Conservation (phyloP, 2,888 invertebrate genomes). For the Lapara coniferarum region DNA sequence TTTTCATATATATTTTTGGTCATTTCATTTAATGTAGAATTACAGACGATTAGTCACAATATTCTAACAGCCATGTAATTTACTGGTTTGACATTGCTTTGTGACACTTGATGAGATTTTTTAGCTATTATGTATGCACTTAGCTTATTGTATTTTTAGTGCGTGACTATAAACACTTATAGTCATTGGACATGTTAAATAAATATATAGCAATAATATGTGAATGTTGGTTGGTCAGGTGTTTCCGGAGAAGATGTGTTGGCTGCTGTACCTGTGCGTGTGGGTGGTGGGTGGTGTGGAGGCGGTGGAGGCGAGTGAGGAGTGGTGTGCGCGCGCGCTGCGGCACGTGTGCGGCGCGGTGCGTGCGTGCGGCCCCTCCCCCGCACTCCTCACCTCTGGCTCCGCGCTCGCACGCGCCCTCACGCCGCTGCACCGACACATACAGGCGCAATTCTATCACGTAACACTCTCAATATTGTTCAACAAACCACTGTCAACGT, state of each 20-base stretch:
- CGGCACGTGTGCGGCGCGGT: not conserved
- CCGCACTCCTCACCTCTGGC: slow-evolving; percentile 18
- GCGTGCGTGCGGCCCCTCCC: slow-evolving; percentile 14
- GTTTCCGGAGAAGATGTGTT: not conserved
- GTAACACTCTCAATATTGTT: not conserved
- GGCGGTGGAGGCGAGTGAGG: not conserved
- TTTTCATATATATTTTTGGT: too few species aligned
- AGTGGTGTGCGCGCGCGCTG: not conserved
- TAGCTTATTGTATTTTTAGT: too few species aligned
- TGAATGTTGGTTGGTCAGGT: not conserved
- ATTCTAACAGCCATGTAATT: too few species aligned
- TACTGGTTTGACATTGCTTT: too few species aligned
- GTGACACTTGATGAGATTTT: too few species aligned
- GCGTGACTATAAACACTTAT: too few species aligned
- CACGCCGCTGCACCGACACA: not conserved
- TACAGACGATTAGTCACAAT: too few species aligned
- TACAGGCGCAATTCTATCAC: not conserved
- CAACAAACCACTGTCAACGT: too few species aligned
- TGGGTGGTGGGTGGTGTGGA: not conserved
- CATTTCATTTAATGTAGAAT: too few species aligned
- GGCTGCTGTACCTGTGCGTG: not conserved
- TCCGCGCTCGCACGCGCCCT: not conserved
- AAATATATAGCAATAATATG: not conserved
- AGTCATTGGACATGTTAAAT: too few species aligned
- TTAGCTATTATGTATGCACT: too few species aligned